phyloP scores from a whole-genome alignment of 2,113 vertebrate genomes.

The Lucifuga dentata region DNA sequence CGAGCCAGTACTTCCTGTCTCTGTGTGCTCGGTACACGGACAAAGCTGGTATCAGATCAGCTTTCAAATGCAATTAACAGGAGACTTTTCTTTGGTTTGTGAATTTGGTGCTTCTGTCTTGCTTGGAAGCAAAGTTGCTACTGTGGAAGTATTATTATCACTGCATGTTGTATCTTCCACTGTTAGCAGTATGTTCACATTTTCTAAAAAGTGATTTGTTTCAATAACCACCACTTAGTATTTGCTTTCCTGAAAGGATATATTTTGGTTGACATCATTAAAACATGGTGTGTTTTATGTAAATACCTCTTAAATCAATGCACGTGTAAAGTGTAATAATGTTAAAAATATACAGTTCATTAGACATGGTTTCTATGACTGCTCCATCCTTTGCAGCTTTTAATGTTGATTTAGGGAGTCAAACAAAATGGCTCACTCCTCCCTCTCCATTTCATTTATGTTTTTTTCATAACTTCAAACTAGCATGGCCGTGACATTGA shows the following conservation, averaged over 20 bases:
- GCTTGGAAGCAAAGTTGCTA: conserved; percentile 4
- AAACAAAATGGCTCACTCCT: conserved; percentile 11
- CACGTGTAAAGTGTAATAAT: neutral
- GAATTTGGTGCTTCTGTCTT: neutral
- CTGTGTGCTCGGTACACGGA: conserved; percentile 35
- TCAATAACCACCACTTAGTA: neutral
- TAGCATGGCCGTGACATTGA: conserved; percentile 12
- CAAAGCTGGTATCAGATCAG: conserved; percentile 27
- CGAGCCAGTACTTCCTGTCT: conserved; percentile 61
- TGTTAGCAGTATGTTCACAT: too few relatives aligned
- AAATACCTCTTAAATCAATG: neutral
- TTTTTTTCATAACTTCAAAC: conserved; percentile 10
- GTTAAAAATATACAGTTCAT: neutral
- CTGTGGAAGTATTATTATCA: neutral
- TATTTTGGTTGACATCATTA: too few relatives aligned
- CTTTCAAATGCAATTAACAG: conserved; percentile 39
- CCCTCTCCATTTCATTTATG: conserved; percentile 10
- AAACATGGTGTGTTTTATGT: neutral
- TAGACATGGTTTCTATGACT: conserved; percentile 10
- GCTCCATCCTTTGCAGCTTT: neutral
- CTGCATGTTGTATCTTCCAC: too few relatives aligned
- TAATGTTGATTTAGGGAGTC: neutral
- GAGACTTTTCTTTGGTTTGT: conserved; percentile 27
- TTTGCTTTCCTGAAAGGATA: too few relatives aligned
- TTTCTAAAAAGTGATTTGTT: too few relatives aligned